Percentiles rank a stretch among this genome's conserved stretches.
Evolutionary conservation across 2,888 invertebrate genomes (phyloP).

Genomic region (Zhuqinia jingwanae): DNA sequence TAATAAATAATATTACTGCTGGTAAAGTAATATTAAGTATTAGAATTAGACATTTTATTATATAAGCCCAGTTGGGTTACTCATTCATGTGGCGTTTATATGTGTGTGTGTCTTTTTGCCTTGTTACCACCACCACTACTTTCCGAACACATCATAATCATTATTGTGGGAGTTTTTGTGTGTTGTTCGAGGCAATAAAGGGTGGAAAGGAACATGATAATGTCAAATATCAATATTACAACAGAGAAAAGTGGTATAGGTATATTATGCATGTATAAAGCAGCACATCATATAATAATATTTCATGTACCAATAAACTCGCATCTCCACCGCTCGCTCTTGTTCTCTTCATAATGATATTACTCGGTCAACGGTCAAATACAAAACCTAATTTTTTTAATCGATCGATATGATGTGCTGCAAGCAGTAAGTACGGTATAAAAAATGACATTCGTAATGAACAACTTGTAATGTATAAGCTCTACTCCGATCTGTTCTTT

Average conservation of each 20-base stretch:
- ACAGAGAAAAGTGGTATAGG: background rate
- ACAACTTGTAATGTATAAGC: no score
- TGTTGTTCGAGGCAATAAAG: constrained; percentile 47
- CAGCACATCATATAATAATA: background rate
- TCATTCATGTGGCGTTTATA: constrained; percentile 14
- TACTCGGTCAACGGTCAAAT: background rate
- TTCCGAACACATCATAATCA: constrained; percentile 54
- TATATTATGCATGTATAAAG: background rate
- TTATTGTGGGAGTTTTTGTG: constrained; percentile 36
- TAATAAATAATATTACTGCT: no score
- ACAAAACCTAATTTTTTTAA: background rate
- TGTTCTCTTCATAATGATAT: background rate
- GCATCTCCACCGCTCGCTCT: background rate
- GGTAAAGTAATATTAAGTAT: no score
- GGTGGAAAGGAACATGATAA: constrained; percentile 60
- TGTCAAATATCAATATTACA: constrained; percentile 63
- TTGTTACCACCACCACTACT: constrained; percentile 51
- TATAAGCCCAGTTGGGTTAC: constrained; percentile 3
- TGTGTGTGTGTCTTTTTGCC: background rate
- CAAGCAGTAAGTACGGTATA: background rate
- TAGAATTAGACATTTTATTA: background rate
- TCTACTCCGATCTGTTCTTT: no score
- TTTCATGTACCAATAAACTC: background rate
- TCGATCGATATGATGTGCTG: no score
- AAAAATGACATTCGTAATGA: no score